phyloP scores from a whole-genome alignment of 2,888 invertebrate species.

The Halictus ligatus region DNA sequence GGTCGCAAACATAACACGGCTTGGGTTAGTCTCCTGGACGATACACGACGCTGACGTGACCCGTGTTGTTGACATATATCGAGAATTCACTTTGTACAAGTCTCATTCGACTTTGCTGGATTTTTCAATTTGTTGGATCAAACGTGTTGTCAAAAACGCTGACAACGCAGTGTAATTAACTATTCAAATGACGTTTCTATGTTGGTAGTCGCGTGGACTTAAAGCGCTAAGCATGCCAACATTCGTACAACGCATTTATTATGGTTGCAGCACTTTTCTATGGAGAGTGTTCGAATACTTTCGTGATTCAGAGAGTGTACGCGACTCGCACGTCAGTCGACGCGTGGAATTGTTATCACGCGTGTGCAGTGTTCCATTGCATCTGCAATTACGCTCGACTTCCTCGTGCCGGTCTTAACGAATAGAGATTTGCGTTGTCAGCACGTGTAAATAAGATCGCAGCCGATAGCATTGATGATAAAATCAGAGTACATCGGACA shows the following conservation, averaged over 20 bases:
- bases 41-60: too few relatives aligned
- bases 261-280: neutral
- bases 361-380: slow-evolving; percentile 17
- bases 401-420: slow-evolving; percentile 51
- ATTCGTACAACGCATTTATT: neutral
- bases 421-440: slow-evolving; percentile 45
- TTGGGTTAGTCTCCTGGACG: too few relatives aligned
- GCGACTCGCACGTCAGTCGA: neutral
- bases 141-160: too few relatives aligned
- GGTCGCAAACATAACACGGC: too few relatives aligned
- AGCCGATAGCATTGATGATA: slow-evolving; percentile 51
- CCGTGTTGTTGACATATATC: too few relatives aligned
- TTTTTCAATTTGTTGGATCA: too few relatives aligned
- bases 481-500: slow-evolving; percentile 31
- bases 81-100: too few relatives aligned
- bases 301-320: neutral
- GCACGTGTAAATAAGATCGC: slow-evolving; percentile 60
- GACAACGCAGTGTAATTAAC: too few relatives aligned
- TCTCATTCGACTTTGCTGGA: too few relatives aligned
- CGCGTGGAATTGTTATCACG: neutral
- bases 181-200: too few relatives aligned
- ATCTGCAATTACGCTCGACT: slow-evolving; percentile 19
- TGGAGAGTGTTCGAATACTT: neutral
- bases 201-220: too few relatives aligned
- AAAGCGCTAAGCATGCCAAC: neutral